Evolutionary conservation across 2,888 invertebrate genomes (phyloP), one percentile per base, ranked within the genome.

Genomic region (Ichneumon xanthorius): DNA sequence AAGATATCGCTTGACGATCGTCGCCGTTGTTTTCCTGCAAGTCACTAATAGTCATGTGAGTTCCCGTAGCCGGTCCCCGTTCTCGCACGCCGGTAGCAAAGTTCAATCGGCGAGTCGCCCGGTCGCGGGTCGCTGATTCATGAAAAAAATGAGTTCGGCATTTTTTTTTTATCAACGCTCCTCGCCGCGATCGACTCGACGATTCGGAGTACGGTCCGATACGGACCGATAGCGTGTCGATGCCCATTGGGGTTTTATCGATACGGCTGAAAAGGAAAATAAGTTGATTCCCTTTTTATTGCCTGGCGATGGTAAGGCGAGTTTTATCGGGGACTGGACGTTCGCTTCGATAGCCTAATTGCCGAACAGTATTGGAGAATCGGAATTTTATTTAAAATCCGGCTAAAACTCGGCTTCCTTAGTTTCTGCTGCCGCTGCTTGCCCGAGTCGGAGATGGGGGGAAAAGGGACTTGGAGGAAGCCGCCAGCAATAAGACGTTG

Each of bases 401-500:
- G 40, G 55, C 71, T 71, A 79, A 72, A 77, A 82, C 22, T 37
- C 30, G 22, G 22, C 40, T 70, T 67, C 75, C 37, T 63, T 67
- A 45, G 76, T 72, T 68, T 73, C 61, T 55, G 73, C 53, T 50
- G 72, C 37, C 26, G 73, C 55, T 68, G 65, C n/a, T 9, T 19
- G 53, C 16, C 16, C 16, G 63, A 16, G 5, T 7, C 2, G 30
- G n/a, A 6, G 30, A 33, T 33, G 55, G 4, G 45, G 30, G 37
- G 71, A 26, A 26, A 16, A 48, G 48, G 30, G 40, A 4, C 40
- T 76, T 7, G 50, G 14, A 61, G 77, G 72, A 76, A 82, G 72
- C 72, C 67, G 55, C 72, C 80, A 77, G 85, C 82, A 86, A 82
- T 85, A 77, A 82, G 80, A 85, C 82, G 85, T 86, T 82, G 76